Percentiles rank a stretch among this genome's conserved stretches.
Evolutionary conservation across 1,140 invertebrate genomes (phyloP).

Genomic region (Pseudachorutes palmiensis): DNA sequence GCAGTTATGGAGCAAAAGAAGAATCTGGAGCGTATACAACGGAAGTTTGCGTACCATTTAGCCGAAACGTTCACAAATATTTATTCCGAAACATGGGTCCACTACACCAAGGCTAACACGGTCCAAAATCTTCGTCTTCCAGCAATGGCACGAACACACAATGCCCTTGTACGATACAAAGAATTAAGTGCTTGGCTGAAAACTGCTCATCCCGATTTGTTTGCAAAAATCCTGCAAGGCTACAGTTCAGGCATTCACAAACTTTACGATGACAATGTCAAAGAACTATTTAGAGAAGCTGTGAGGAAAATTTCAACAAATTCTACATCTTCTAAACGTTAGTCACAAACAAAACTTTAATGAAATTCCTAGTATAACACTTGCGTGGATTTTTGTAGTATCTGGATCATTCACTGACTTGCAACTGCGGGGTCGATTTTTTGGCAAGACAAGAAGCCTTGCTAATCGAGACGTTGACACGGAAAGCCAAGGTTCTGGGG

Average conservation of each 20-base stretch:
- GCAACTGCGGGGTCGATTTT: constrained; percentile 28
- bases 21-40: constrained; percentile 70
- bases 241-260: constrained; percentile 70
- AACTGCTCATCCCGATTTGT: constrained; percentile 72
- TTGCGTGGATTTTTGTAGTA: constrained; percentile 23
- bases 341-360: constrained; percentile 5
- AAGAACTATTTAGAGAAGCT: constrained; percentile 68
- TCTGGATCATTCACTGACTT: constrained; percentile 29
- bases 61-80: constrained; percentile 41
- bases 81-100: not conserved
- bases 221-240: constrained; percentile 66
- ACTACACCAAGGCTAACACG: constrained; percentile 19
- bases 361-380: no score
- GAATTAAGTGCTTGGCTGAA: constrained; percentile 86
- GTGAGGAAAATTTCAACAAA: constrained; percentile 44
- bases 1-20: constrained; percentile 83
- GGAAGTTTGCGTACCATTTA: constrained; percentile 73
- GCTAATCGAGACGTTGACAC: constrained; percentile 36
- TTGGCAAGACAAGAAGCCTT: constrained; percentile 35
- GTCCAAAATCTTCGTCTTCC: constrained; percentile 60
- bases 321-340: constrained; percentile 23
- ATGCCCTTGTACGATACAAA: constrained; percentile 70
- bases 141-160: constrained; percentile 67
- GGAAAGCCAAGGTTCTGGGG: constrained; percentile 37
- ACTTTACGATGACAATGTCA: constrained; percentile 75